phyloP scores from a whole-genome alignment of 2,888 invertebrate species.

The Axea sp. region DNA sequence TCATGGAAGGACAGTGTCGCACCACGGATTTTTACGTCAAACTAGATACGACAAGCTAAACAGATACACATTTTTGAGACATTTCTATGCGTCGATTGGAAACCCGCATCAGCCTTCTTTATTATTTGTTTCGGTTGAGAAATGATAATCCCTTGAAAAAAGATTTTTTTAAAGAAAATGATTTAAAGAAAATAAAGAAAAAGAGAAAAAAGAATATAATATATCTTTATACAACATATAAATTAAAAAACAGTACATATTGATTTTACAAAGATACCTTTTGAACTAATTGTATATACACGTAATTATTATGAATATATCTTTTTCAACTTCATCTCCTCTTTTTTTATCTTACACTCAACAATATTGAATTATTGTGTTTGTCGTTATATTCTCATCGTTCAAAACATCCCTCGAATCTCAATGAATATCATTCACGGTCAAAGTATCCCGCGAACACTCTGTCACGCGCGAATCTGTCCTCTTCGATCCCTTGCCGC shows the following conservation, averaged over 20 bases:
- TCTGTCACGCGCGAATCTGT: constrained; percentile 1
- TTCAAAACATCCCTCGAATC: constrained; percentile 1
- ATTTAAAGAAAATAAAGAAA: no score
- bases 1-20: constrained; percentile 31
- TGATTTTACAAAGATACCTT: constrained; percentile 5
- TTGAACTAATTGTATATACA: constrained; percentile 33
- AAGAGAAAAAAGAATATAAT: neutral
- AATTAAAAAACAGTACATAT: constrained; percentile 9
- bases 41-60: constrained; percentile 40
- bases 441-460: neutral
- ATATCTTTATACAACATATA: constrained; percentile 6
- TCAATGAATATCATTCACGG: neutral
- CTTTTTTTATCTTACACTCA: constrained; percentile 36
- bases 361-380: constrained; percentile 18
- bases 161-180: no score
- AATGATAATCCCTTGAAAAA: no score
- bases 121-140: constrained; percentile 37
- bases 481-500: neutral
- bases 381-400: constrained; percentile 19
- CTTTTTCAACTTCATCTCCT: constrained; percentile 19
- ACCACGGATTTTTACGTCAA: constrained; percentile 29
- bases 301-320: constrained; percentile 24
- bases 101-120: constrained; percentile 36
- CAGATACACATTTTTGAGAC: constrained; percentile 23
- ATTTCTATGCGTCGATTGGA: constrained; percentile 20